Evolutionary conservation across 2,797 vertebrate species (phyloP), one percentile per base, ranked within the genome.

Genomic region (Synanceia verrucosa): DNA sequence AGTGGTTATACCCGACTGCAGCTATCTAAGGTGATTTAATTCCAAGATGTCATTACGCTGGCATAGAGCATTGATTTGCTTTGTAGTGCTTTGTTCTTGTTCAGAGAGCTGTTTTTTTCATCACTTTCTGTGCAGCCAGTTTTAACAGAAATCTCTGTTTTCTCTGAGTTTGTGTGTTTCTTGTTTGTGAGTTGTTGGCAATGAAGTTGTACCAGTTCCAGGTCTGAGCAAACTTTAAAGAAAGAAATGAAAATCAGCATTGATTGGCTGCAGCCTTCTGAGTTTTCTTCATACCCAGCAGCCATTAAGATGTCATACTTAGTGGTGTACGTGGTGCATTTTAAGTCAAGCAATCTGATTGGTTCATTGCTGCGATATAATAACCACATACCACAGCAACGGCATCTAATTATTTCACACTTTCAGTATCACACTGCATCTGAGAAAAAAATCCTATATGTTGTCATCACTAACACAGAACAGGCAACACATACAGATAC

Each of bases 11-110:
- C 65, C 69, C 63, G 67, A 73, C 73, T 86, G 72, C 65, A 71
- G 60, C 69, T 82, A 76, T 85, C 65, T 52, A 72, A 81, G 83
- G 59, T 60, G 47, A 80, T 86, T 84, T 68, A 66, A 86, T 76
- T 89, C 88, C 84, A 86, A 5, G 4, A 53, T 66, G 86, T 86
- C 81, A 81, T 79, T 80, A 73, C n/a, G 21, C 67, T 68, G 79
- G 62, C 63, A 68, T 65, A 8, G 16, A 69, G 31, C 43, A 29
- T 60, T 79, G 78, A 83, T 85, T 86, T 86, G 67, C 74, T 84
- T 76, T 87, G 78, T 65, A 65, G 60, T 9, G 76, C 71, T 86
- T 82, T 86, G 78, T 81, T 88, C 73, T 83, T 59, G 52, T 74
- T 82, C 48, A 64, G 48, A 77, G 33, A 66, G 41, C 60, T 72